A percentile compares a stretch with the other conserved stretches of the same genome.
phyloP scores from a whole-genome alignment of 2,797 vertebrate species.

The Ispidina lecontei region DNA sequence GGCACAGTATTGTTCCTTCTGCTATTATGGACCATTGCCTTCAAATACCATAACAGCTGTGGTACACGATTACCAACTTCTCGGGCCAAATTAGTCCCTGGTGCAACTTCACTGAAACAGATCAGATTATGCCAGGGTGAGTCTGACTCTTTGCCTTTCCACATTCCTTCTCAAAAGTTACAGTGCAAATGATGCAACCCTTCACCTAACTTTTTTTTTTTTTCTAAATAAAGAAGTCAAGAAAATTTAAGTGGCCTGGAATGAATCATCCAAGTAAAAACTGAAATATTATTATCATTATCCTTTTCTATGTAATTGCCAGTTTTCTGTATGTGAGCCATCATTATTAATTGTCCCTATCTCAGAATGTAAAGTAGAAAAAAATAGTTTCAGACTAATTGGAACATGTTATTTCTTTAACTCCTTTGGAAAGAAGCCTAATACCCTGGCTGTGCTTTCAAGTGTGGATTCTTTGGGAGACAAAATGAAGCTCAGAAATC shows the following conservation, averaged over 20 bases:
- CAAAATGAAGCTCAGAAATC: not conserved
- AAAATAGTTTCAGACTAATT: not conserved
- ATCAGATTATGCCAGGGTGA: not conserved
- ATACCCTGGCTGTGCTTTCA: not conserved
- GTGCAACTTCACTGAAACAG: not conserved
- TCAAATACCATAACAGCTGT: conserved; percentile 56
- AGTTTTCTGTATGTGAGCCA: not conserved
- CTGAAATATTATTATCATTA: not conserved
- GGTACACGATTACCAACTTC: conserved; percentile 41
- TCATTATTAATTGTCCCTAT: not conserved
- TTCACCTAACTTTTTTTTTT: not conserved
- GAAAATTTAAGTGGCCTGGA: not conserved
- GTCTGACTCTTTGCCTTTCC: not conserved
- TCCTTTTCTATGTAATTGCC: not conserved
- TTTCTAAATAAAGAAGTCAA: not conserved
- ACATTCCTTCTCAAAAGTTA: not conserved
- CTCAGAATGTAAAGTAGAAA: not conserved
- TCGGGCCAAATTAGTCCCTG: conserved; percentile 33
- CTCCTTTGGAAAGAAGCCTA: conserved; percentile 9
- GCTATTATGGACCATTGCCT: conserved; percentile 59
- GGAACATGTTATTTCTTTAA: not conserved
- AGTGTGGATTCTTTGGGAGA: not conserved
- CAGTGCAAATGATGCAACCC: not conserved
- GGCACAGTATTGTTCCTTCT: conserved; percentile 50
- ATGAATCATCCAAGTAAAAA: not conserved